These are phyloP conservation scores for Plodia interpunctella DNA, from an alignment of 1,140 invertebrate species.

Conservation along the genomic window DNA sequence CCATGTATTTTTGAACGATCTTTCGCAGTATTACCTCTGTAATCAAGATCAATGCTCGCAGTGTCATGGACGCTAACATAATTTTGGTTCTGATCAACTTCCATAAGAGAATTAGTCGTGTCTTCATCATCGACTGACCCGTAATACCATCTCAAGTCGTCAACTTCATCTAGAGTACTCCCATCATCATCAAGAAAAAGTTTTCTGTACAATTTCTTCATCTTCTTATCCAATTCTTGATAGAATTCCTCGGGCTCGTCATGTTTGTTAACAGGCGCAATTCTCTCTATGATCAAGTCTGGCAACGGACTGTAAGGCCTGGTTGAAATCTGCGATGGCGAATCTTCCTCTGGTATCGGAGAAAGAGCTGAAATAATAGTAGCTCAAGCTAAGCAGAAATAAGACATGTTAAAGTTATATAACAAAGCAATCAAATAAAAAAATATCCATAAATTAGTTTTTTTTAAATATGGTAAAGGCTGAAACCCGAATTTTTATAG, in stretches of 20 bases:
- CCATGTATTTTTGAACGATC: not conserved
- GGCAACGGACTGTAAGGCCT: conserved; percentile 6
- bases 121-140: not conserved
- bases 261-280: not conserved
- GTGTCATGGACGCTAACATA: not conserved
- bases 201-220: conserved; percentile 2
- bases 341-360: not conserved
- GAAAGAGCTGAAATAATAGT: conserved; percentile 5
- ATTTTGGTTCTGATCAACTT: not conserved
- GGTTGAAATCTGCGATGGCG: not conserved
- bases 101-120: not conserved
- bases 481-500: no score
- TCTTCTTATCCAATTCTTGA: conserved; percentile 3
- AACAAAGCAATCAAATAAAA: no score
- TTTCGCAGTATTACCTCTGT: not conserved
- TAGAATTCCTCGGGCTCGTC: conserved; percentile 10
- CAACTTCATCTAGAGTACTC: not conserved
- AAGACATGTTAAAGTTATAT: no score
- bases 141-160: not conserved
- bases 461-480: no score
- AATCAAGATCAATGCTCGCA: not conserved
- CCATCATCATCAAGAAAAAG: conserved; percentile 2
- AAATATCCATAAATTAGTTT: no score
- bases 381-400: not conserved
- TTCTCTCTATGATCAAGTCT: not conserved